phyloP scores from a whole-genome alignment of 2,113 vertebrate genomes.

The Onychorhynchus coronatus region DNA sequence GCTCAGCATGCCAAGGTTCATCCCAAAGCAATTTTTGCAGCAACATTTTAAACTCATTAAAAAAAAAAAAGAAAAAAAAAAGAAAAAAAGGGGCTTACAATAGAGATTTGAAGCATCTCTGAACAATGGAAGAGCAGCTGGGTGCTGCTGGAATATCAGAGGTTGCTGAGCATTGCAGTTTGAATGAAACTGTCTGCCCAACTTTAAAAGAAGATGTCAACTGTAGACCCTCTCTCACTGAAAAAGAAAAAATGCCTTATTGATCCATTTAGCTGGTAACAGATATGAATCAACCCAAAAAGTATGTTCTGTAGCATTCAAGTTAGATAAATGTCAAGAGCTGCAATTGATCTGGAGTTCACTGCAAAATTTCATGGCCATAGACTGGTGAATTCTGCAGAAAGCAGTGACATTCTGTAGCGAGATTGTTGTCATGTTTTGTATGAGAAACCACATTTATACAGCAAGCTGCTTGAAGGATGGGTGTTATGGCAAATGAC shows the following conservation, averaged over 20 bases:
- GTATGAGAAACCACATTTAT: not conserved
- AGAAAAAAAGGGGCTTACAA: not conserved
- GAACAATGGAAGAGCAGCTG: constrained; percentile 32
- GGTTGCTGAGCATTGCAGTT: not conserved
- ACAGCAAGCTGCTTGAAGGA: not conserved
- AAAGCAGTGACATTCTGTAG: not conserved
- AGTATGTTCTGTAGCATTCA: not conserved
- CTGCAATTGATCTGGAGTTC: constrained; percentile 29
- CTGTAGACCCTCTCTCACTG: not conserved
- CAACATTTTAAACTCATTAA: not conserved
- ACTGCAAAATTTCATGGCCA: not conserved
- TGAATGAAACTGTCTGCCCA: not conserved
- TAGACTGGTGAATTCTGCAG: not conserved
- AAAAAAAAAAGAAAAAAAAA: not conserved
- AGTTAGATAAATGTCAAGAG: constrained; percentile 35
- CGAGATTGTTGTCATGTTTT: not conserved
- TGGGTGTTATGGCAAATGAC: not conserved
- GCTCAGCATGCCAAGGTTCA: not conserved
- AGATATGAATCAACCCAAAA: constrained; percentile 23
- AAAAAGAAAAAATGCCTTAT: not conserved
- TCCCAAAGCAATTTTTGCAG: constrained; percentile 28
- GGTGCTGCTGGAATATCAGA: not conserved
- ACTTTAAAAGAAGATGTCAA: constrained; percentile 7
- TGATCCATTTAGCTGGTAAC: constrained; percentile 30
- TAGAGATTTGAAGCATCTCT: not conserved